phyloP scores from a whole-genome alignment of 2,113 vertebrate species.

The Tachuris rubrigastra region DNA sequence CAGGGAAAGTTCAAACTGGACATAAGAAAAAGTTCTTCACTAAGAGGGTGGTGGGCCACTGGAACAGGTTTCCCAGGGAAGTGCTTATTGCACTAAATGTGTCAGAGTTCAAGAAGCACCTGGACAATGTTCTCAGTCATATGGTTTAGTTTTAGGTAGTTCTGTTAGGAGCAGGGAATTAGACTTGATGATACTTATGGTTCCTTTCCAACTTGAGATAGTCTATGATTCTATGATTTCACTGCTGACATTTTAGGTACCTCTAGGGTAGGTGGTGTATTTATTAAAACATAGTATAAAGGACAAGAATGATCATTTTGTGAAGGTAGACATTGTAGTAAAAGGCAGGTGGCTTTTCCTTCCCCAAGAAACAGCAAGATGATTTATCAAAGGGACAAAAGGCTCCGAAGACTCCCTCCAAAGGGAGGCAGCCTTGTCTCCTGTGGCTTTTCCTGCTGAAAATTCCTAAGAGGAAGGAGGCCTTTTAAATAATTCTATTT shows the following conservation, averaged over 20 bases:
- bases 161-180: not conserved
- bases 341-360: not conserved
- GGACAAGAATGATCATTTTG: not conserved
- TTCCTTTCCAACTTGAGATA: not conserved
- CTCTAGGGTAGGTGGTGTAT: not conserved
- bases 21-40: not conserved
- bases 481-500: not conserved
- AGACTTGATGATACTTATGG: rapidly evolving
- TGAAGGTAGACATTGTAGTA: not conserved
- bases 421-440: not conserved
- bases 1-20: not conserved
- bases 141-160: not conserved
- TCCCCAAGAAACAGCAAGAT: not conserved
- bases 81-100: not conserved
- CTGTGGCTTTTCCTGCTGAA: not conserved
- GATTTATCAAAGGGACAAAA: not conserved
- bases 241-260: not conserved
- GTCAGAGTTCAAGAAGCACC: not conserved
- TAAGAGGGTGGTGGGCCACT: not conserved
- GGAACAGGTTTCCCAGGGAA: not conserved
- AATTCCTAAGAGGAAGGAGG: not conserved
- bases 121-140: not conserved
- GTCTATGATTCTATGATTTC: not conserved
- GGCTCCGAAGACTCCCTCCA: rapidly evolving
- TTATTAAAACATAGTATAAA: not conserved